Conservation (phyloP, 2,888 invertebrate species). For the Atethmia centrago region DNA sequence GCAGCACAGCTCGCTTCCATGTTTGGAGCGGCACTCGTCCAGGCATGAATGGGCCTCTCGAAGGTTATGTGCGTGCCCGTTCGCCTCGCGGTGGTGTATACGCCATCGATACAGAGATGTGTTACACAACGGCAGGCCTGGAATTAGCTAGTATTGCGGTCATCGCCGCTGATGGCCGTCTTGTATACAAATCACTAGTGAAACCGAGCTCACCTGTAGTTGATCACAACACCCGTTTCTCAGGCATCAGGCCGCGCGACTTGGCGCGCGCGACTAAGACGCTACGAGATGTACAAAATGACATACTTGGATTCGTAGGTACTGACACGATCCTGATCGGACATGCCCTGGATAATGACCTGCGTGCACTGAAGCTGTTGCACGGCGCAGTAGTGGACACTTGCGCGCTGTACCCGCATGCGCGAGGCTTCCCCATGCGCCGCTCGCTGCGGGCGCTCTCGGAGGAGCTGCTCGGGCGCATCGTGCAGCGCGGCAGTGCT, state of each 20-base stretch:
- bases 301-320: conserved; percentile 94
- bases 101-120: conserved; percentile 99
- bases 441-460: conserved; percentile 95
- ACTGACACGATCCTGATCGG: conserved; percentile 97
- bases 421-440: conserved; percentile 95
- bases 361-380: conserved; percentile 95
- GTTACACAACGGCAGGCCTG: conserved; percentile 96
- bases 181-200: conserved; percentile 96
- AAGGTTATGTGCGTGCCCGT: conserved; percentile 92
- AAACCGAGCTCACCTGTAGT: conserved; percentile 95
- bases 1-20: conserved; percentile 92
- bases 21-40: conserved; percentile 94
- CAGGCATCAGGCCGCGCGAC: conserved; percentile 94
- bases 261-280: conserved; percentile 92
- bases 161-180: conserved; percentile 93
- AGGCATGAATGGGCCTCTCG: conserved; percentile 94
- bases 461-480: conserved; percentile 93
- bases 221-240: conserved; percentile 98
- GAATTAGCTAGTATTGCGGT: conserved; percentile 97
- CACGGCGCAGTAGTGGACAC: conserved; percentile 97
- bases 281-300: conserved; percentile 95
- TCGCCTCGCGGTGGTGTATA: conserved; percentile 91
- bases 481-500: conserved; percentile 93
- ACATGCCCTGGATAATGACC: conserved; percentile 98
- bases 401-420: conserved; percentile 96